Evolutionary conservation across 2,113 vertebrate species (phyloP).

Genomic region (Ptyas mucosa): DNA sequence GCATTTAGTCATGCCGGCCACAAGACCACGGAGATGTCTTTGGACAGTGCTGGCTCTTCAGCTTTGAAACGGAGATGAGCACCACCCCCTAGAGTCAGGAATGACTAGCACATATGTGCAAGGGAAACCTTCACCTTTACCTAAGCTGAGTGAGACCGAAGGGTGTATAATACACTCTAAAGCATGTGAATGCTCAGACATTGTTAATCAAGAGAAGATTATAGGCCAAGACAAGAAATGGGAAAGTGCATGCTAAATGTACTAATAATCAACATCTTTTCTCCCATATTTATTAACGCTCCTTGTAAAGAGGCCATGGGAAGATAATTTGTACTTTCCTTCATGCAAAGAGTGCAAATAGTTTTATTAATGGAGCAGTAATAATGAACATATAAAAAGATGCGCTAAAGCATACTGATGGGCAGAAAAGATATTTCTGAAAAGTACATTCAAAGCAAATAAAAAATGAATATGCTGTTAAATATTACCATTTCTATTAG

Average conservation of each 20-base stretch:
- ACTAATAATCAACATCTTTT: conserved; percentile 36
- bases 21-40: too few species aligned
- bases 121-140: too few species aligned
- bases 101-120: too few species aligned
- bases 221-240: conserved; percentile 14
- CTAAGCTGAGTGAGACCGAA: not conserved
- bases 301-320: conserved; percentile 52
- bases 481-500: not conserved
- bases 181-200: not conserved
- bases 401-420: conserved; percentile 49
- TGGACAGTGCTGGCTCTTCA: too few species aligned
- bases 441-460: conserved; percentile 25
- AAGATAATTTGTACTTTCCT: conserved; percentile 59
- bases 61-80: too few species aligned
- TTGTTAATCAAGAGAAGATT: conserved; percentile 14
- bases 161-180: not conserved
- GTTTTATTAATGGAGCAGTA: conserved; percentile 52
- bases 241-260: conserved; percentile 26
- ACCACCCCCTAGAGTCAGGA: too few species aligned
- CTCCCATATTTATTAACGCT: conserved; percentile 54
- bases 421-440: conserved; percentile 27
- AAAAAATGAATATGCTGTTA: not conserved
- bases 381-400: conserved; percentile 54
- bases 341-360: conserved; percentile 51
- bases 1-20: too few species aligned